Evolutionary conservation across 2,888 invertebrate genomes (phyloP).

Genomic region (Agriopis marginaria): DNA sequence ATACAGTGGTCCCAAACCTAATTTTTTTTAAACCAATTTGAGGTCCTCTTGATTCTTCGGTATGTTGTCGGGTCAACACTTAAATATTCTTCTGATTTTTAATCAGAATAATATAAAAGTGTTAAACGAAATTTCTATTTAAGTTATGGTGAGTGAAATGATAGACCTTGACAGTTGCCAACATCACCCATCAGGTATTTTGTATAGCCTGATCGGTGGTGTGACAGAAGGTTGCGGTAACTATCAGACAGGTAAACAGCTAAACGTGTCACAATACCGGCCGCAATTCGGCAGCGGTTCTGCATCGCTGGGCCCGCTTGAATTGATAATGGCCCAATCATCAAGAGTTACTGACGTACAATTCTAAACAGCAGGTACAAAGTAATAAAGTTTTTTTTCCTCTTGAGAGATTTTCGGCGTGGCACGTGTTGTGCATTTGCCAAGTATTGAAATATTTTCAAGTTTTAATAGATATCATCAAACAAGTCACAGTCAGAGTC

Average conservation of each 20-base stretch:
- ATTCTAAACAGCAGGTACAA: not conserved
- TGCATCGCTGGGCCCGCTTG: slow-evolving; percentile 54
- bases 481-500: too few species aligned
- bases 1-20: too few species aligned
- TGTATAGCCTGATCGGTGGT: slow-evolving; percentile 3
- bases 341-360: slow-evolving; percentile 5
- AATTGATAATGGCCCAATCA: slow-evolving; percentile 44
- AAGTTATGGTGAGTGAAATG: too few species aligned
- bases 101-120: too few species aligned
- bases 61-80: too few species aligned
- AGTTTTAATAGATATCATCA: too few species aligned
- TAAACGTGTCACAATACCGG: slow-evolving; percentile 62
- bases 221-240: slow-evolving; percentile 22
- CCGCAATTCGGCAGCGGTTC: slow-evolving; percentile 66
- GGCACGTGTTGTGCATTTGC: too few species aligned
- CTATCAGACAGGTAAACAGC: slow-evolving; percentile 15
- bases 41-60: too few species aligned
- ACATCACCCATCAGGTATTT: not conserved
- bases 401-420: not conserved
- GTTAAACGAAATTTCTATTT: too few species aligned
- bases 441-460: not conserved
- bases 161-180: too few species aligned
- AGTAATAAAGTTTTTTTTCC: not conserved
- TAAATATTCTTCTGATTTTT: too few species aligned
- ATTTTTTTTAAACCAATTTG: too few species aligned